phyloP scores from a whole-genome alignment of 2,113 vertebrate species.

The Anoplopoma fimbria region DNA sequence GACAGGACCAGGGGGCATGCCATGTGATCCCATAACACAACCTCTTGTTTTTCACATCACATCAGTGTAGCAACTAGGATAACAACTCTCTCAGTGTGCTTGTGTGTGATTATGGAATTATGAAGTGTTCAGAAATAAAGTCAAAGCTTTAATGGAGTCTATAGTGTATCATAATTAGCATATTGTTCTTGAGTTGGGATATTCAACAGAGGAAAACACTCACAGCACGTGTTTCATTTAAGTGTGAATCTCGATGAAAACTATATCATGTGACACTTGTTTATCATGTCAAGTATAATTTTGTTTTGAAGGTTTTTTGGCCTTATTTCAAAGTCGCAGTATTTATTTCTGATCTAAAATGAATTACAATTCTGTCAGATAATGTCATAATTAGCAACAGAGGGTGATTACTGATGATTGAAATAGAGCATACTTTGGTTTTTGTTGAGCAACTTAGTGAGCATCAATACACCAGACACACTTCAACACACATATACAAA shows the following conservation, averaged over 20 bases:
- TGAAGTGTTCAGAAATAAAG: constrained; percentile 47
- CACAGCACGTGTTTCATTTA: not conserved
- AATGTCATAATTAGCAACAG: not conserved
- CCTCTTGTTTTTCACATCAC: constrained; percentile 34
- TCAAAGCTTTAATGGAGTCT: constrained; percentile 48
- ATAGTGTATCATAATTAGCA: constrained; percentile 32
- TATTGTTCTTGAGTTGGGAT: constrained; percentile 19
- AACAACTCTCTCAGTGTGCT: not conserved
- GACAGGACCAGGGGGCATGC: constrained; percentile 30
- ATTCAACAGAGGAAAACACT: constrained; percentile 27
- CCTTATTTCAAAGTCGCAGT: not conserved
- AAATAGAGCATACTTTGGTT: not conserved
- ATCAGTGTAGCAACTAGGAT: constrained; percentile 48
- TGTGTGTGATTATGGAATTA: constrained; percentile 43
- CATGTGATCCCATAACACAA: constrained; percentile 52
- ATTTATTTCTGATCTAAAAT: not conserved
- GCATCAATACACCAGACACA: not conserved
- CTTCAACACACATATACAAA: no score
- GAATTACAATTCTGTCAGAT: not conserved
- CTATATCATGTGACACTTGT: not conserved
- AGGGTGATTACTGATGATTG: not conserved
- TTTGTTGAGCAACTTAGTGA: not conserved
- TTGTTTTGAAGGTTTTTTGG: not conserved
- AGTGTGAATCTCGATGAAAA: constrained; percentile 3
- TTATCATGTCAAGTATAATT: not conserved